Base-by-base conservation (phyloP, 2,888 invertebrate genomes). In the Ormyrus pomaceus region DNA sequence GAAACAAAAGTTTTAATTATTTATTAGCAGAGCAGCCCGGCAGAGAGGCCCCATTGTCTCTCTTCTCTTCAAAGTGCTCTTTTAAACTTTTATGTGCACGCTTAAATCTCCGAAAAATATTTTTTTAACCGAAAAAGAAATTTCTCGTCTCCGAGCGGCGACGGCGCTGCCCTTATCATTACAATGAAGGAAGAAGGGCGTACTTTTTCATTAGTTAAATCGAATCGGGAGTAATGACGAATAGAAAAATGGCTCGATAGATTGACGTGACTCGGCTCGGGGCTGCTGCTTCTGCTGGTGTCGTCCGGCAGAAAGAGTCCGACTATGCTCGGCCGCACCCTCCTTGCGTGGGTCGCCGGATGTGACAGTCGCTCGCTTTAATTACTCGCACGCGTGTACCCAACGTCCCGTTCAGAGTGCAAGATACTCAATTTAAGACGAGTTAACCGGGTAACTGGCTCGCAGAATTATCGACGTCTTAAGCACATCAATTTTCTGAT, bases 271-370 rank as follows among this genome's bases (percentile, higher is more conserved):
- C 84, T 69, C 70, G 62, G 74, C 77, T 34, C 1, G 62, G 83
- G 82, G 80, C 80, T 82, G 79, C 75, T 58, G 59, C 53, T 48
- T 51, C 34, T 56, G 68, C 55, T 45, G 11, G 59, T n/a, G 58
- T 10, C 70, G 75, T 82, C 79, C 81, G 75, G 75, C 82, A 78
- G 82, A 83, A 82, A 84, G 82, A 81, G 71, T 53, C 68, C 76
- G 79, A 79, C 76, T 82, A 83, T 83, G 73, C 76, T 83, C 79
- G 81, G 83, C 87, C 86, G 87, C 88, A 89, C 90, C 90, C 90
- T 89, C 87, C 84, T 87, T 87, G 90, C 90, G 90, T 90, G 90
- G 90, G 90, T 89, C 89, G 90, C 89, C 90, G 90, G 90, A 90
- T 90, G 90, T 89, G 89, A 89, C 89, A 88, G 89, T 89, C 89